Evolutionary conservation across 2,113 vertebrate genomes (phyloP).

Genomic region (Gnathonemus longibarbis): DNA sequence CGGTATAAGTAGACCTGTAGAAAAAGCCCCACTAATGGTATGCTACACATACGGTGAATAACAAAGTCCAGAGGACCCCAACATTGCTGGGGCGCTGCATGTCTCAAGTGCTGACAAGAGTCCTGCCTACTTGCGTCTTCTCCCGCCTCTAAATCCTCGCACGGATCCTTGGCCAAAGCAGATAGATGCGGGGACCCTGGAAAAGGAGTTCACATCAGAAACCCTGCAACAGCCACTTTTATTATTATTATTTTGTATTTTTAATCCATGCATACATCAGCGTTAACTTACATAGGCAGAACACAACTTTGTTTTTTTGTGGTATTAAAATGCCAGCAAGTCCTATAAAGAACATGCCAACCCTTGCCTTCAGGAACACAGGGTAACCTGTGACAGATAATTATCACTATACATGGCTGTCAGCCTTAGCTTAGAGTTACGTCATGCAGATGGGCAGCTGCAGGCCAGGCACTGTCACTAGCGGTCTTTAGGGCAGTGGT

Average conservation of each 20-base stretch:
- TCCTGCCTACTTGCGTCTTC: conserved; percentile 59
- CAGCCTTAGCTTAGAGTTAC: neutral
- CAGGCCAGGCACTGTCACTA: neutral
- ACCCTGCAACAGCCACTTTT: neutral
- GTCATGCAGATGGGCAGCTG: neutral
- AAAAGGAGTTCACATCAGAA: conserved; percentile 22
- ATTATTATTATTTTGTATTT: neutral
- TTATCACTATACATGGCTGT: neutral
- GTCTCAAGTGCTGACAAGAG: neutral
- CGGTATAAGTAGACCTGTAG: neutral
- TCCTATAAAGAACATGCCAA: neutral
- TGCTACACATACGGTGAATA: neutral
- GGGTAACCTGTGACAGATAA: neutral
- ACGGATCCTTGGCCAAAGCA: conserved; percentile 77
- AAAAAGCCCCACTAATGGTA: neutral
- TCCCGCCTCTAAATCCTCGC: conserved; percentile 68
- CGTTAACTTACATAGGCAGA: neutral
- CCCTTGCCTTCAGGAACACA: neutral
- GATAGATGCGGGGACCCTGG: conserved; percentile 68
- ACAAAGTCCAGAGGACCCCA: neutral
- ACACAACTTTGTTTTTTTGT: neutral
- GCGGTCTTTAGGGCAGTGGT: neutral
- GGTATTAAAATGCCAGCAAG: neutral
- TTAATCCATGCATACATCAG: neutral
- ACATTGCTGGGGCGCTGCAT: neutral